phyloP scores from a whole-genome alignment of 2,113 vertebrate genomes.

The Suncus etruscus region DNA sequence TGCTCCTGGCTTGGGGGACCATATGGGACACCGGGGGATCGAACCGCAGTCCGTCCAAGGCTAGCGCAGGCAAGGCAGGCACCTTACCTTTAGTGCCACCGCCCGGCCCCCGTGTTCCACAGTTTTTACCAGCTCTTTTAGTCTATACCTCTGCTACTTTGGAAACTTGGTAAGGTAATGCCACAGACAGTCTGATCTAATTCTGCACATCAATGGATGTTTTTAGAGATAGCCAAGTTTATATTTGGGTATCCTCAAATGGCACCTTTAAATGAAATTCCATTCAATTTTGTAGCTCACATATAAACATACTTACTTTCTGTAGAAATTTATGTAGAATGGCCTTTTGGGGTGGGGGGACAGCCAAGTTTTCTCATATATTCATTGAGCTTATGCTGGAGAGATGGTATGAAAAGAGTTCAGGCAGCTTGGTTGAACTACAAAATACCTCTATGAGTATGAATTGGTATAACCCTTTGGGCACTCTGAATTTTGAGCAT shows the following conservation, averaged over 20 bases:
- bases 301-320: constrained; percentile 28
- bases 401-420: not conserved
- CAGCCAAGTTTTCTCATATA: not conserved
- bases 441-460: not conserved
- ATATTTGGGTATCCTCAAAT: not conserved
- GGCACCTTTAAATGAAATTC: constrained; percentile 2
- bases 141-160: not conserved
- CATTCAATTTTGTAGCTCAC: not conserved
- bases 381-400: not conserved
- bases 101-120: no score
- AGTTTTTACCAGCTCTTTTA: not conserved
- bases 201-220: constrained; percentile 2
- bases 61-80: no score
- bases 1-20: no score
- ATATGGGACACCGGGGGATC: no score
- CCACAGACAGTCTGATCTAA: not conserved
- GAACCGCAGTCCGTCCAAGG: no score
- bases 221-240: not conserved
- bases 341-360: not conserved
- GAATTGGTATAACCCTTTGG: not conserved
- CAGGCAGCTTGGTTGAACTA: not conserved
- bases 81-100: no score
- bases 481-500: not conserved
- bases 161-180: no score
- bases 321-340: constrained; percentile 10